These are phyloP conservation scores for Myrmecobius fasciatus DNA, from an alignment of 2,113 vertebrate genomes.

Conservation along the genomic window DNA sequence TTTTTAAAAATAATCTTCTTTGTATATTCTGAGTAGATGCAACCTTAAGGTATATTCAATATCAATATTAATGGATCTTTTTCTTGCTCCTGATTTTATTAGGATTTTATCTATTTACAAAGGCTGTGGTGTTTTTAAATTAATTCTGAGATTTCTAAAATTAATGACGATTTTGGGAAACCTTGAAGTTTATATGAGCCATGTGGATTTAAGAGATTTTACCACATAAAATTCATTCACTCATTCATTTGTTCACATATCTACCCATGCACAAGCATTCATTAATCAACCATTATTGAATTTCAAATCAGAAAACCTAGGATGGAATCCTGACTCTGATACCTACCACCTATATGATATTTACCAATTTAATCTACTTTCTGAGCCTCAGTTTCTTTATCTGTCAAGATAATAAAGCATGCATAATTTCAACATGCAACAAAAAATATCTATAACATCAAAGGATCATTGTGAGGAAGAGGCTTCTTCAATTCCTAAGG, in stretches of 20 bases:
- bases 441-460: not conserved
- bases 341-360: not conserved
- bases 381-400: too few relatives aligned
- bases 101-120: not conserved
- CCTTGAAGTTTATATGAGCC: not conserved
- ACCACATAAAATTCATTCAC: not conserved
- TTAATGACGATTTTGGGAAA: not conserved
- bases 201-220: not conserved
- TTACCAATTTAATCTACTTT: not conserved
- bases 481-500: not conserved
- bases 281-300: not conserved
- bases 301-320: not conserved
- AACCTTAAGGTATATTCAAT: not conserved
- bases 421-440: too few relatives aligned
- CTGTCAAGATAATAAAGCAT: not conserved
- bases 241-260: not conserved
- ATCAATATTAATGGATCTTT: not conserved
- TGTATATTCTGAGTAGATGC: not conserved
- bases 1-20: not conserved
- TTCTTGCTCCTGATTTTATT: not conserved
- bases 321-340: not conserved
- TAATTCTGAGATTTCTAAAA: not conserved
- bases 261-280: not conserved
- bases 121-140: not conserved
- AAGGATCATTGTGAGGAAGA: not conserved